A percentile compares a stretch with the other conserved stretches of the same genome.
phyloP scores from a whole-genome alignment of 2,797 vertebrate genomes.

The Trachops cirrhosus region DNA sequence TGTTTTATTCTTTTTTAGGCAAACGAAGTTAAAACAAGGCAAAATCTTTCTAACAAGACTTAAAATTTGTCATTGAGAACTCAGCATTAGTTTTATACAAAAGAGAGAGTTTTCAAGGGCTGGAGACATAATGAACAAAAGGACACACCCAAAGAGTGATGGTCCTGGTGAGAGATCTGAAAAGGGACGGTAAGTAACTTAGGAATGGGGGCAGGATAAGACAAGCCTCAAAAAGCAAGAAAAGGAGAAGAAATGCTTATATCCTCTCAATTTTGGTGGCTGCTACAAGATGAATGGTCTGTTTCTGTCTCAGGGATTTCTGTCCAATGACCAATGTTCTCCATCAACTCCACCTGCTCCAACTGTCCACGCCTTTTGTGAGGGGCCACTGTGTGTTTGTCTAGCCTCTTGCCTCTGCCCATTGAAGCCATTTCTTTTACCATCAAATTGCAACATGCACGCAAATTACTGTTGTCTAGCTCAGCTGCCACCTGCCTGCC shows the following conservation, averaged over 20 bases:
- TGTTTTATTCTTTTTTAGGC: not conserved
- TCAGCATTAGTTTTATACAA: not conserved
- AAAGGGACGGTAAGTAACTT: not conserved
- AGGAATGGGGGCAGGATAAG: not conserved
- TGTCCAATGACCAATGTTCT: not conserved
- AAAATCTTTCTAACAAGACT: conserved; percentile 22
- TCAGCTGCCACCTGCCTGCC: not conserved
- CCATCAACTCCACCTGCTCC: not conserved
- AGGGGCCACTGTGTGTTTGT: not conserved
- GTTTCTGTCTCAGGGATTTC: not conserved
- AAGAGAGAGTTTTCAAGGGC: not conserved
- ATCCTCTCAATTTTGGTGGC: not conserved
- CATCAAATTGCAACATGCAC: not conserved
- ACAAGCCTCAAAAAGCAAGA: not conserved
- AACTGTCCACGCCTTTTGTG: not conserved
- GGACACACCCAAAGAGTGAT: not conserved
- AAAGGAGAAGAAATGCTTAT: not conserved
- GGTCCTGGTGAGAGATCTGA: not conserved
- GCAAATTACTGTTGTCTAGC: not conserved
- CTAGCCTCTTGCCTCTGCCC: not conserved
- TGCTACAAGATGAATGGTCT: not conserved
- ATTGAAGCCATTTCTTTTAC: not conserved
- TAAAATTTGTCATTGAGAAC: not conserved
- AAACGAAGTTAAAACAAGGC: conserved; percentile 12
- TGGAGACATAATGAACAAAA: not conserved